phyloP scores from a whole-genome alignment of 1,140 invertebrate species.

The Dinoponera quadriceps region DNA sequence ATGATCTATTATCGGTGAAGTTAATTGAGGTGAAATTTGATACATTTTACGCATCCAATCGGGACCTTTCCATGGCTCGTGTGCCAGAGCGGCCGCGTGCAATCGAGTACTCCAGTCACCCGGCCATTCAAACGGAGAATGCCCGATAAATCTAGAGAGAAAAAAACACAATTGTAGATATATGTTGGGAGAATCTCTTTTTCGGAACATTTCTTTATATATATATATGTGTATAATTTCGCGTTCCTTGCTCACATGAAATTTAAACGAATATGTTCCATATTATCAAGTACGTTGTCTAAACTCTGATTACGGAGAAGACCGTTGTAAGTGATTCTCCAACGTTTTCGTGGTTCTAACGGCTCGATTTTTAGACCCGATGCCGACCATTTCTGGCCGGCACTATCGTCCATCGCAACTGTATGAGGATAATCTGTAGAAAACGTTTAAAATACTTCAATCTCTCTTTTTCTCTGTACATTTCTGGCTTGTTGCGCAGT shows the following conservation, averaged over 20 bases:
- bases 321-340: conserved; percentile 88
- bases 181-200: too few species aligned
- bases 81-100: conserved; percentile 86
- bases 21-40: conserved; percentile 48
- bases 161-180: not conserved
- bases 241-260: conserved; percentile 80
- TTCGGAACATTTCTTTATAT: too few species aligned
- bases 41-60: conserved; percentile 81
- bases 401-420: conserved; percentile 75
- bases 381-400: conserved; percentile 83
- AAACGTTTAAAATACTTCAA: conserved; percentile 12
- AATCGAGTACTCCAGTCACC: conserved; percentile 84
- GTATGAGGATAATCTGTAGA: conserved; percentile 83
- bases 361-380: conserved; percentile 87
- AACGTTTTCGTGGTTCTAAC: conserved; percentile 85
- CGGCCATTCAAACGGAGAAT: conserved; percentile 84
- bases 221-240: too few species aligned
- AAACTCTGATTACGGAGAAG: conserved; percentile 83
- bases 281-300: conserved; percentile 69
- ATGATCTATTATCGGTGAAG: not conserved
- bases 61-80: conserved; percentile 85
- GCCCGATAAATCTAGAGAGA: conserved; percentile 87
- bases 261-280: conserved; percentile 84
- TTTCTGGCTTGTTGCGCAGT: not conserved
- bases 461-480: not conserved